Evolutionary conservation across 2,797 vertebrate species (phyloP).

Genomic region (Sebastolobus altivelis): DNA sequence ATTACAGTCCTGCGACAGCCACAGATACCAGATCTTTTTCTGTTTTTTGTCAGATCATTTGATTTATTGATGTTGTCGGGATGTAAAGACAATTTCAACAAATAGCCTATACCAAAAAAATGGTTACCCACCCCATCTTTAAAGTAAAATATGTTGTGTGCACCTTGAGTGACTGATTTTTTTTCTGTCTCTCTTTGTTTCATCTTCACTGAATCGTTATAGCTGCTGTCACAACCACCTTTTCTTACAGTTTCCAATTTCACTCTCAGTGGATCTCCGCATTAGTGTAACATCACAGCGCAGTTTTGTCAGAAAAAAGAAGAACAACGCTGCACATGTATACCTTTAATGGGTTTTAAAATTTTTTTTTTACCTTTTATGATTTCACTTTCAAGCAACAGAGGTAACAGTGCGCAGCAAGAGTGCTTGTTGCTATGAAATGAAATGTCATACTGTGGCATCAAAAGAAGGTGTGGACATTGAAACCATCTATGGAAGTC

Average conservation of each 20-base stretch:
- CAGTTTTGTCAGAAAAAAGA: slow-evolving; percentile 6
- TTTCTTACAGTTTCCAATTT: slow-evolving; percentile 40
- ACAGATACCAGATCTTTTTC: no score
- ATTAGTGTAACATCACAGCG: slow-evolving; percentile 20
- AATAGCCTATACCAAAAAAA: no score
- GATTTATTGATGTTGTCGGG: no score
- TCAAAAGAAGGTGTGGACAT: slow-evolving; percentile 45
- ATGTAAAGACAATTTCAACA: no score
- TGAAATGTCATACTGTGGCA: slow-evolving; percentile 66
- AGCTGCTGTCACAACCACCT: slow-evolving; percentile 9
- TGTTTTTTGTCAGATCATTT: no score
- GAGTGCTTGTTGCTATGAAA: slow-evolving; percentile 68
- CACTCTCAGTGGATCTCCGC: slow-evolving; percentile 1
- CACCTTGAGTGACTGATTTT: background rate
- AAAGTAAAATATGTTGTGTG: background rate
- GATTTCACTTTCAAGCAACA: slow-evolving; percentile 48
- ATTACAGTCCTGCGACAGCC: no score
- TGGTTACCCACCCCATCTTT: no score
- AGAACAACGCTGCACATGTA: slow-evolving; percentile 15
- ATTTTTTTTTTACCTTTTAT: slow-evolving; percentile 24
- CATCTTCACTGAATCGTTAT: background rate
- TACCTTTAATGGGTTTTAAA: slow-evolving; percentile 44
- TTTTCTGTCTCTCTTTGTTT: background rate
- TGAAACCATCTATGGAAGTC: slow-evolving; percentile 24
- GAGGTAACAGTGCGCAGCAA: slow-evolving; percentile 46